Evolutionary conservation across 2,888 invertebrate species (phyloP).

Genomic region (Drosophila multiciliata): DNA sequence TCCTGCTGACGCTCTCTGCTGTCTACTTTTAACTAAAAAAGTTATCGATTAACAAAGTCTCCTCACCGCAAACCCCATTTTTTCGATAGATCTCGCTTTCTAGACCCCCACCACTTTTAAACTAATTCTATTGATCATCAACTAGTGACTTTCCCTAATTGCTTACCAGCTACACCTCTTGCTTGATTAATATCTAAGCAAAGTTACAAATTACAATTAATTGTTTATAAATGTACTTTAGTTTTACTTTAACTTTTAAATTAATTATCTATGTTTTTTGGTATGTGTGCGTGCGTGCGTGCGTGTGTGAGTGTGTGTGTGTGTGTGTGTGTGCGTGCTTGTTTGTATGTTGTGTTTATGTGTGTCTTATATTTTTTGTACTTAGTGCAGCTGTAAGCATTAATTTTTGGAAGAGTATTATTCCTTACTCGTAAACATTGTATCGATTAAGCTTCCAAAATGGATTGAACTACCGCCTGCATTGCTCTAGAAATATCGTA

Average conservation of each 20-base stretch:
- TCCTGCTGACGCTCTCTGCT: slow-evolving; percentile 9
- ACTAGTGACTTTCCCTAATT: background rate
- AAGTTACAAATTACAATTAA: slow-evolving; percentile 11
- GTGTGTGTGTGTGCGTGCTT: slow-evolving; percentile 2
- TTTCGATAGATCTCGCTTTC: slow-evolving; percentile 6
- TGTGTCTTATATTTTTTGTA: slow-evolving; percentile 31
- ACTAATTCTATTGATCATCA: background rate
- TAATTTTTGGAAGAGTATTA: slow-evolving; percentile 33
- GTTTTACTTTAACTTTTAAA: slow-evolving; percentile 22
- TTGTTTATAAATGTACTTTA: slow-evolving; percentile 8
- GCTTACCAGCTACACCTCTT: slow-evolving; percentile 5
- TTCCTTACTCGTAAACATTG: slow-evolving; percentile 33
- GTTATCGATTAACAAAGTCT: slow-evolving; percentile 18
- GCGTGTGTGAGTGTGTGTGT: background rate
- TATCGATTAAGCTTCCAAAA: slow-evolving; percentile 58
- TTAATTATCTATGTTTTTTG: slow-evolving; percentile 26
- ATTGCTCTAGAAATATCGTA: slow-evolving; percentile 66
- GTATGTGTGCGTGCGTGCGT: slow-evolving; percentile 7
- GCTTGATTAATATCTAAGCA: slow-evolving; percentile 9
- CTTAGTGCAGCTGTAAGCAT: slow-evolving; percentile 39
- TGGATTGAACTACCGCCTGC: slow-evolving; percentile 82
- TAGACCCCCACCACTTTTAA: background rate
- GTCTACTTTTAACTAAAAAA: slow-evolving; percentile 4
- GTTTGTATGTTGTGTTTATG: slow-evolving; percentile 10
- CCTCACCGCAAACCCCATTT: too few species aligned